Base-by-base conservation (phyloP, 2,797 vertebrate species). In the Clarias laeviceps region DNA sequence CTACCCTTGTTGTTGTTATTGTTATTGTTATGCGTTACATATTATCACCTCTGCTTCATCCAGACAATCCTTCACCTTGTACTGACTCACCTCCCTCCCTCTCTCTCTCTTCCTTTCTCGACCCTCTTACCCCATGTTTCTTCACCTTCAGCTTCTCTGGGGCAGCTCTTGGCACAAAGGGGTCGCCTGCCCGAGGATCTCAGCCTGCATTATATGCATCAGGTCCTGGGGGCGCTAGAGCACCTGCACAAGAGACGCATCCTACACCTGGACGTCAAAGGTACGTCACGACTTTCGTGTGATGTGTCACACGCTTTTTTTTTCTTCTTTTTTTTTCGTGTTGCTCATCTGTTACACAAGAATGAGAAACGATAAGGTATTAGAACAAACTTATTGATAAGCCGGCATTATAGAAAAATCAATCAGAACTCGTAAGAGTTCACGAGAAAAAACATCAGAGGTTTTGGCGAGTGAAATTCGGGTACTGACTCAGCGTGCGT, bases 191-290 rank as follows among this genome's bases (percentile, higher is more conserved):
- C 97, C 0, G 97, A 99, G 88, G 97, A 99, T 91, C 93, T 97
- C 66, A 96, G 97, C 65, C 96, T 99, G 72, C 95, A 97, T 90
- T 99, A 99, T 92, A 91, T 96, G 85, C 93, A 93, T 14, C 97
- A 99, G 88, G 95, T 96, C 0, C 88, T 96, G 3, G 95, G 95
- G 66, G 97, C 96, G 0, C 91, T 99, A 85, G 96, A 97, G 86
- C 95, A 98, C 92, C 94, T 99, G 78, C 95, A 95, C 14, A 94
- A 93, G 86, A 97, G 93, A 84, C 95, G 93, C 78, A 94, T 99
- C 86, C 94, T 95, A 5, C 98, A 99, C 78, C 96, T 99, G 32
- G 98, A 99, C 72, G 94, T 99, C 79, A 99, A 99, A 96, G 98
- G 98, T 99, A 93, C 82, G 37, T 37, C 34, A 37, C 34, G 34